These are phyloP conservation scores for Engystomops pustulosus DNA, from an alignment of 2,113 vertebrate genomes.

Conservation along the genomic window DNA sequence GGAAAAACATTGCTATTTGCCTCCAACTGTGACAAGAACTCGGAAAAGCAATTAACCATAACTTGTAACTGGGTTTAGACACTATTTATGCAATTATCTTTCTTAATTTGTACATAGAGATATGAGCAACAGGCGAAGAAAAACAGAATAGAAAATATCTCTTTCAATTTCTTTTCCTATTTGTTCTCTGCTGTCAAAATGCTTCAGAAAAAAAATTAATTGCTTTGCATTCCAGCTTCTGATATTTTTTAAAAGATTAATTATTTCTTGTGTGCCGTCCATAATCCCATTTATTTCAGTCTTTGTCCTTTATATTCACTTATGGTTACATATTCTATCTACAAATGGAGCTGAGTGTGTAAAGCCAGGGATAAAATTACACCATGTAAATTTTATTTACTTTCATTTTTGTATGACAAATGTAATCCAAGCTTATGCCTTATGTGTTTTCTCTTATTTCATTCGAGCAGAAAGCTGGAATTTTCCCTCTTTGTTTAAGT, in stretches of 20 bases:
- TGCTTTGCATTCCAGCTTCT: constrained; percentile 45
- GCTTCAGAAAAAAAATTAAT: constrained; percentile 36
- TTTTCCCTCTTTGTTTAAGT: constrained; percentile 20
- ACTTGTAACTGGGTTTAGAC: constrained; percentile 41
- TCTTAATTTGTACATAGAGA: constrained; percentile 50
- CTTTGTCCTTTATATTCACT: constrained; percentile 35
- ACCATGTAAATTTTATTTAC: constrained; percentile 45
- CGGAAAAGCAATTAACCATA: constrained; percentile 49
- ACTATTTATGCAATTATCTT: constrained; percentile 51
- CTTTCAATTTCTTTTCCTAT: constrained; percentile 10
- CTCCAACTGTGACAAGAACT: constrained; percentile 33
- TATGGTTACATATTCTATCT: constrained; percentile 36
- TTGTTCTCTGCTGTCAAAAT: constrained; percentile 43
- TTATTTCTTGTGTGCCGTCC: constrained; percentile 36
- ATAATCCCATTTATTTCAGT: constrained; percentile 52
- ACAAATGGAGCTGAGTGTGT: constrained; percentile 34
- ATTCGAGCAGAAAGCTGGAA: constrained; percentile 20
- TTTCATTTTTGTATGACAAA: constrained; percentile 26
- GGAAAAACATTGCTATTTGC: background rate
- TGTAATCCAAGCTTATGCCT: constrained; percentile 1
- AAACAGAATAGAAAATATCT: constrained; percentile 6
- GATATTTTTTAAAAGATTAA: constrained; percentile 42
- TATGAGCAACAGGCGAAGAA: constrained; percentile 38
- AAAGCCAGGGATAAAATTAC: constrained; percentile 30
- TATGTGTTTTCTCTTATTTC: constrained; percentile 16